Percentiles rank a stretch among this genome's conserved stretches.
These are phyloP conservation scores for Pardosa pseudoannulata DNA, from an alignment of 2,888 invertebrate species.

Conservation along the genomic window DNA sequence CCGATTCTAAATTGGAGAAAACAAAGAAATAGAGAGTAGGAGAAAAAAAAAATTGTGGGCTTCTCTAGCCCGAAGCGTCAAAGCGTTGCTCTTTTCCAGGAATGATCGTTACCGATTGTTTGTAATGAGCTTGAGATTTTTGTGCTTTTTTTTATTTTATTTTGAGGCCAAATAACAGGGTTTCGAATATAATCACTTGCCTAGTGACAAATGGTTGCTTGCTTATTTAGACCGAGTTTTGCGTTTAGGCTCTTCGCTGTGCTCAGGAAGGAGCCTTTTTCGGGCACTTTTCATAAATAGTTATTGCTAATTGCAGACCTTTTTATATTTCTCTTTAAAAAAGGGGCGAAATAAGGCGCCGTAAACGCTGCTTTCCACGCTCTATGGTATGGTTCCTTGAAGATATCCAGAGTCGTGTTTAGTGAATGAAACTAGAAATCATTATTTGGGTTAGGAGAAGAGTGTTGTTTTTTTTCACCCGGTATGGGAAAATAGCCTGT, in stretches of 20 bases:
- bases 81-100: conserved; percentile 13
- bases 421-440: no score
- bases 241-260: not conserved
- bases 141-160: no score
- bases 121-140: conserved; percentile 19
- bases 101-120: conserved; percentile 50
- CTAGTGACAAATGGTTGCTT: conserved; percentile 47
- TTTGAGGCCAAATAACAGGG: conserved; percentile 45
- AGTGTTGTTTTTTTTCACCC: no score
- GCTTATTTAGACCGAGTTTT: conserved; percentile 48
- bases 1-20: not conserved
- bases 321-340: not conserved
- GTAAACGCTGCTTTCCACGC: no score
- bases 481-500: no score
- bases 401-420: no score
- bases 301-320: not conserved
- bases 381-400: no score
- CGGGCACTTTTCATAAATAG: not conserved
- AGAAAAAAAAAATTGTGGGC: not conserved
- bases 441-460: no score
- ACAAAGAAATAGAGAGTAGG: not conserved
- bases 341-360: not conserved
- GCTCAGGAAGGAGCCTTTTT: not conserved
- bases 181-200: conserved; percentile 33
- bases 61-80: not conserved